phyloP scores from a whole-genome alignment of 2,888 invertebrate genomes.

The Drosophila ustulata region DNA sequence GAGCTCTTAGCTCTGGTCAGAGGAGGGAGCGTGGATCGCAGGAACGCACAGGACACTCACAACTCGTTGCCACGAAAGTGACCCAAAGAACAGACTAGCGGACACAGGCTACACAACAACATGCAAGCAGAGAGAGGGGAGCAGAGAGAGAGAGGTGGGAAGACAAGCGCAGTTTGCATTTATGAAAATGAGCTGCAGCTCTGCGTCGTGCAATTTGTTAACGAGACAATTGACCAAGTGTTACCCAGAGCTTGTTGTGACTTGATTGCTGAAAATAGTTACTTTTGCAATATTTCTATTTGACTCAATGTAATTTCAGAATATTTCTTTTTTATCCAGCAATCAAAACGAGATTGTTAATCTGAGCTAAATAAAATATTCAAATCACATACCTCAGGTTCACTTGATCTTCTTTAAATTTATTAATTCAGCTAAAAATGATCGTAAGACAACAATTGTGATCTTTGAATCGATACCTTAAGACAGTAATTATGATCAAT shows the following conservation, averaged over 20 bases:
- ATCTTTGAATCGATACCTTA: too few relatives aligned
- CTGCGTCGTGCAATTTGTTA: constrained; percentile 69
- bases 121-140: constrained; percentile 7
- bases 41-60: constrained; percentile 20
- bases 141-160: not conserved
- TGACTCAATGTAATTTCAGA: not conserved
- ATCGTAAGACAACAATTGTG: too few relatives aligned
- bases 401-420: too few relatives aligned
- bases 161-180: constrained; percentile 53
- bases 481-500: too few relatives aligned
- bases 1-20: constrained; percentile 15
- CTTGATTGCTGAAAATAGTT: constrained; percentile 54
- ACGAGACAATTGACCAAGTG: constrained; percentile 77
- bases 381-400: too few relatives aligned
- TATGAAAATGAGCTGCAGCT: constrained; percentile 73
- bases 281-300: not conserved
- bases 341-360: too few relatives aligned
- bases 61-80: constrained; percentile 33
- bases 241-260: constrained; percentile 35
- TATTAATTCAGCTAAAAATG: too few relatives aligned
- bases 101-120: constrained; percentile 33
- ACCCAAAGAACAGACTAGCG: constrained; percentile 14
- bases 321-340: too few relatives aligned
- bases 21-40: not conserved
- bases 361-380: too few relatives aligned